Base-by-base conservation (phyloP, 2,113 vertebrate genomes). In the Callorhinus ursinus region DNA sequence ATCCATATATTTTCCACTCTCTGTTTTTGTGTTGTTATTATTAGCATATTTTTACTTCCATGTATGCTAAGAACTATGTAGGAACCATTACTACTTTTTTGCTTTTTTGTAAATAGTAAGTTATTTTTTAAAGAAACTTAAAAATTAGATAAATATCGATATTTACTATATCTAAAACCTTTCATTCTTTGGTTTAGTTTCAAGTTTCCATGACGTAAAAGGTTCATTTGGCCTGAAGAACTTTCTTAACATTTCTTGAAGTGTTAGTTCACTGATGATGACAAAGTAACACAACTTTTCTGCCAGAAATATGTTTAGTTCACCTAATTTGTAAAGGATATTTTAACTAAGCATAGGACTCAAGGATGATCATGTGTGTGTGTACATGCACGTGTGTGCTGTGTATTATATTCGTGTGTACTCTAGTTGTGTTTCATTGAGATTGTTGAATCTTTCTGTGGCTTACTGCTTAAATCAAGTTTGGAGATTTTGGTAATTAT, bases 151-250 rank as follows among this genome's bases (percentile, higher is more conserved):
- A 33, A 90, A 85, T 31, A 69, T 69, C 21, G 24, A 42, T 53
- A 82, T 49, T 74, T n/a, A 9, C n/a, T 46, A n/a, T 80, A 36
- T 21, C 12, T 18, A 79, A 67, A 63, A 42, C 11, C 15, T 19
- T 74, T 36, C 16, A 55, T 22, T 74, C 93, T 74, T 63, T 74
- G 14, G 42, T 76, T 77, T 95, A 77, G 69, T 33, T 76, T 90
- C 28, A 33, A 61, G 24, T 51, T 59, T 85, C 59, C 9, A 69
- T 19, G 7, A 46, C 14, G 13, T 13, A 39, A 18, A 59, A 79
- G 51, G 57, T 84, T 57, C 19, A 67, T 99, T 86, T 77, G 49
- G 51, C 24, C 72, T 86, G 71, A 59, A 79, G 67, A 85, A 90
- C 46, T 90, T 63, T 55, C n/a, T 33, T 36, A 65, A 28, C 26